Percentiles rank a stretch among this genome's conserved stretches.
phyloP scores from a whole-genome alignment of 2,113 vertebrate species.

The Odocoileus hemionus region DNA sequence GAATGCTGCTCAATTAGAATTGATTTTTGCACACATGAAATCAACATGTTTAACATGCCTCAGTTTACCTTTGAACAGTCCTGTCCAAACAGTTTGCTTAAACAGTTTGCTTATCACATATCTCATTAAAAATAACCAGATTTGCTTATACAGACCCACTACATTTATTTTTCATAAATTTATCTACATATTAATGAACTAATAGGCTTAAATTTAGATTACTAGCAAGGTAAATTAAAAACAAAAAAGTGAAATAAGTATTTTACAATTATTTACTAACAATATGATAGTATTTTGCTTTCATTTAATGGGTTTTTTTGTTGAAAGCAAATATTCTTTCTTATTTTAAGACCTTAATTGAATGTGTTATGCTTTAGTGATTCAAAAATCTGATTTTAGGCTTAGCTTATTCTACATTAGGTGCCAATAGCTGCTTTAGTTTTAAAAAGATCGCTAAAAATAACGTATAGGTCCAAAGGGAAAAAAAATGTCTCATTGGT shows the following conservation, averaged over 20 bases:
- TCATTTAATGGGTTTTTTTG: background rate
- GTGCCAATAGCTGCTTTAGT: background rate
- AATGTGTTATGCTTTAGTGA: background rate
- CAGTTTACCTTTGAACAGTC: background rate
- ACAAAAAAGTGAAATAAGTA: background rate
- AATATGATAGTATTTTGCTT: background rate
- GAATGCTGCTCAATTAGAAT: background rate
- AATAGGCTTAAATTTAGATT: background rate
- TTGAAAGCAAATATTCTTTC: background rate
- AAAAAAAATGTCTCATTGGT: background rate
- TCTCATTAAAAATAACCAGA: background rate
- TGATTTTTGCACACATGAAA: background rate
- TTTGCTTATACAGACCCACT: background rate
- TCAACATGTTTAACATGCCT: background rate
- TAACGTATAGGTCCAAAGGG: background rate
- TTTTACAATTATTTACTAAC: background rate
- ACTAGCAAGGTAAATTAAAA: background rate
- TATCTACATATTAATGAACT: background rate
- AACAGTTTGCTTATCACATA: background rate
- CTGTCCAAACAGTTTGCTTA: background rate
- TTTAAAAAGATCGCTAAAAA: background rate
- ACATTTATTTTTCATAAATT: background rate
- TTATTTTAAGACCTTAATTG: background rate
- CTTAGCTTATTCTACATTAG: background rate
- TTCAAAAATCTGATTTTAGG: background rate